Evolutionary conservation across 2,113 vertebrate species (phyloP).

Genomic region (Arizona elegans): DNA sequence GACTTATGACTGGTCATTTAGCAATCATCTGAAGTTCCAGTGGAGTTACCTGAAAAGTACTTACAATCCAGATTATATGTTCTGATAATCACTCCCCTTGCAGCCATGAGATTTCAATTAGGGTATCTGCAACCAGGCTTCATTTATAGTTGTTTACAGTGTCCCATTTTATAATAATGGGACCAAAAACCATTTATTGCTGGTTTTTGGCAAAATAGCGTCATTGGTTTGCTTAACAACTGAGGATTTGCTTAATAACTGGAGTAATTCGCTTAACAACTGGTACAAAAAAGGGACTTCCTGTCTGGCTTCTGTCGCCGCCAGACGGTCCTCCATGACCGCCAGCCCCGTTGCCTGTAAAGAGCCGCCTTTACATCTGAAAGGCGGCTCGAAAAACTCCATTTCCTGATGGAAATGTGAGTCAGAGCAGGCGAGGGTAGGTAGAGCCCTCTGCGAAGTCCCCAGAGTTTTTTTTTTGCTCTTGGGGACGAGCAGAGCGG

Average conservation of each 20-base stretch:
- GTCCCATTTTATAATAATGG: background rate
- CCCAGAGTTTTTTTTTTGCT: too few relatives aligned
- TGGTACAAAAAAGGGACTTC: background rate
- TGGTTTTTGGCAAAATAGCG: background rate
- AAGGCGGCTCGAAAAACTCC: too few relatives aligned
- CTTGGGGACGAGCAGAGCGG: too few relatives aligned
- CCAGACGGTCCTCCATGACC: too few relatives aligned
- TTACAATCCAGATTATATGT: background rate
- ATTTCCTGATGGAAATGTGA: too few relatives aligned
- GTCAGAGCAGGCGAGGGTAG: too few relatives aligned
- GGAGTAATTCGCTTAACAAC: background rate
- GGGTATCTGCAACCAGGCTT: background rate
- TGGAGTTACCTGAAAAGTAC: background rate
- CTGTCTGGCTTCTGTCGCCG: too few relatives aligned
- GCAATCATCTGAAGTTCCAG: background rate
- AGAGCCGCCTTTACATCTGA: too few relatives aligned
- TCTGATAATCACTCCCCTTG: background rate
- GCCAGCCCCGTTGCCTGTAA: too few relatives aligned
- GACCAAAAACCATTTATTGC: background rate
- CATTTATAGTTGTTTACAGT: background rate
- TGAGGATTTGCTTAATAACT: background rate
- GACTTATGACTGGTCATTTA: background rate
- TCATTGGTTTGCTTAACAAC: background rate
- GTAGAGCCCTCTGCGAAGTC: too few relatives aligned
- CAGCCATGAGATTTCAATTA: background rate